A percentile compares a stretch with the other conserved stretches of the same genome.
Evolutionary conservation across 2,888 invertebrate genomes (phyloP).

Genomic region (Drosophila ezoana): DNA sequence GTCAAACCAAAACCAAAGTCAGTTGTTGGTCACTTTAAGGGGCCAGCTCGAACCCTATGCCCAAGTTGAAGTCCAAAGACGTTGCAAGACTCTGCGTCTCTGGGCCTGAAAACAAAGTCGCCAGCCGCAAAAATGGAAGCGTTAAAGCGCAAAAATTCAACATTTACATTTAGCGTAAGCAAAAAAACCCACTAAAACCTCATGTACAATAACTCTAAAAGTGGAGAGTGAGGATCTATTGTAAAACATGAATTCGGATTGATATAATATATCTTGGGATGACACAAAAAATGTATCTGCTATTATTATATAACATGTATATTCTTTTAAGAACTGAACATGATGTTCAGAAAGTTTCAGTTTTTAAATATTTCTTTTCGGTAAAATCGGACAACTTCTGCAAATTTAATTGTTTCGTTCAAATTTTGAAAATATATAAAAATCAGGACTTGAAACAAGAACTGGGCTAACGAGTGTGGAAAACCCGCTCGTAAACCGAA

Average conservation of each 20-base stretch:
- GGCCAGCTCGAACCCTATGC: conserved; percentile 16
- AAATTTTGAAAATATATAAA: too few relatives aligned
- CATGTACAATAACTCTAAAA: not conserved
- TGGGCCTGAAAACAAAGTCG: conserved; percentile 12
- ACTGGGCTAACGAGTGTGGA: too few relatives aligned
- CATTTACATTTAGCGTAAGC: not conserved
- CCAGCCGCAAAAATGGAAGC: conserved; percentile 33
- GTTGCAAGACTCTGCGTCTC: conserved; percentile 20
- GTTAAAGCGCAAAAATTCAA: conserved; percentile 31
- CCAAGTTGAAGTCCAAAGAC: not conserved
- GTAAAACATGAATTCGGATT: too few relatives aligned
- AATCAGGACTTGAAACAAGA: too few relatives aligned
- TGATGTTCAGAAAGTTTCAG: too few relatives aligned
- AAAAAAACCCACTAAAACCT: not conserved
- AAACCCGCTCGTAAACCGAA: too few relatives aligned
- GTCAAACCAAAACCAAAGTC: conserved; percentile 18
- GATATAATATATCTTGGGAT: too few relatives aligned
- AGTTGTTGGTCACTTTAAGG: conserved; percentile 37
- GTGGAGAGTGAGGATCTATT: not conserved
- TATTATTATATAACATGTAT: too few relatives aligned
- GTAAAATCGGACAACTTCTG: too few relatives aligned
- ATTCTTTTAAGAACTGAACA: not conserved
- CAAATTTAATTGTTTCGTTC: too few relatives aligned
- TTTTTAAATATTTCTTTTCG: too few relatives aligned
- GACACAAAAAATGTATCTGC: too few relatives aligned